These are phyloP conservation scores for Caenorhabditis elegans DNA, from an alignment of 1,140 invertebrate species.

Conservation along the genomic window WBcel235 BX284602.5:13160501-13161000, in stretches of 20 bases:
- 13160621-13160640: constrained; percentile 17
- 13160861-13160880: too few relatives aligned
- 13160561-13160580: background rate
- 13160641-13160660: background rate
- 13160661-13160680: background rate
- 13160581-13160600: constrained; percentile 26
- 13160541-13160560: background rate
- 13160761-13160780: background rate
- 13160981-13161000: too few relatives aligned
- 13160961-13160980: too few relatives aligned
- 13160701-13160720: constrained; percentile 23
- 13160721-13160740: background rate
- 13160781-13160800: background rate
- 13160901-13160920: too few relatives aligned
- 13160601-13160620: constrained; percentile 9
- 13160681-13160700: constrained; percentile 13
- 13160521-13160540: background rate
- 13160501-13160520: background rate
- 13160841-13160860: too few relatives aligned
- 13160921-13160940: too few relatives aligned
- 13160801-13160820: background rate
- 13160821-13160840: too few relatives aligned
- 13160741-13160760: background rate
- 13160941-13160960: too few relatives aligned
- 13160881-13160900: too few relatives aligned